Evolutionary conservation across 2,888 invertebrate species (phyloP).

Genomic region (Phragmatobia fuliginosa): DNA sequence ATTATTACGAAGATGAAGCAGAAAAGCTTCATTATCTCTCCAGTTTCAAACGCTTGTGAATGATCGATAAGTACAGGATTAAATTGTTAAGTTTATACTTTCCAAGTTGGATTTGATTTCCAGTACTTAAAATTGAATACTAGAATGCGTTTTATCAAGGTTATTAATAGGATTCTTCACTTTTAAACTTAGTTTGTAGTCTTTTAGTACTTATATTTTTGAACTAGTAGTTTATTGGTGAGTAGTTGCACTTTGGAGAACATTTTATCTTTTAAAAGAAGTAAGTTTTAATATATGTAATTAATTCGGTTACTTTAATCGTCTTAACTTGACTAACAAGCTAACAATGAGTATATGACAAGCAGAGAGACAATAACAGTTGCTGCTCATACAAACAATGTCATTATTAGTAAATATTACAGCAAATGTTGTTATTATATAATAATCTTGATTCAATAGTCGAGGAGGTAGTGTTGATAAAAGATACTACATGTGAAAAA

Average conservation of each 20-base stretch:
- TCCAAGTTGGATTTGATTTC: conserved; percentile 15
- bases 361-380: background rate
- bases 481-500: background rate
- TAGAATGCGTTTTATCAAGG: background rate
- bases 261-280: background rate
- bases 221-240: background rate
- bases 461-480: background rate
- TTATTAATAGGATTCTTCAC: background rate
- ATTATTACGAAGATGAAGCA: conserved; percentile 29
- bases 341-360: background rate
- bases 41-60: background rate
- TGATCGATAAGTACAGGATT: conserved; percentile 7
- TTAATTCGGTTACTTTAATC: background rate
- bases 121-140: conserved; percentile 18
- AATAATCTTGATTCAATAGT: background rate
- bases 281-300: background rate
- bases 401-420: conserved; percentile 34
- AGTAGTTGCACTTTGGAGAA: background rate
- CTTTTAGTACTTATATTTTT: background rate
- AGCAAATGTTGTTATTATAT: conserved; percentile 7
- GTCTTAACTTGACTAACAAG: background rate
- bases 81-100: conserved; percentile 20
- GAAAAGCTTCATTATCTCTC: conserved; percentile 31
- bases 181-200: background rate
- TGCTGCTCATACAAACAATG: conserved; percentile 21